These are phyloP conservation scores for Drosophila eohydei DNA, from an alignment of 2,888 invertebrate species.

Conservation along the genomic window DNA sequence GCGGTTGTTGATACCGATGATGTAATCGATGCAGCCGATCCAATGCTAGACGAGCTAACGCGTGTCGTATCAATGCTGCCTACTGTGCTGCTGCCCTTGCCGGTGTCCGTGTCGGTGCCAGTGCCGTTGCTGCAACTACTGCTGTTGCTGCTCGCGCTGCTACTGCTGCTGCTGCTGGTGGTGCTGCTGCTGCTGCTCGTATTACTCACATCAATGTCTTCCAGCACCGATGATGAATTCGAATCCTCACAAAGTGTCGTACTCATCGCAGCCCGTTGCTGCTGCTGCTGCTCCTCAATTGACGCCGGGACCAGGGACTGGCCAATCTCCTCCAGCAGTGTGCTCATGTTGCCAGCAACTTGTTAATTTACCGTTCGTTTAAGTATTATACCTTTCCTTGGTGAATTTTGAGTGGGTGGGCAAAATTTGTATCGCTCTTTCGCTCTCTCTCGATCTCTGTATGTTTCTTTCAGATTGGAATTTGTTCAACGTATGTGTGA, in stretches of 20 bases:
- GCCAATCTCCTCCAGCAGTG: slow-evolving; percentile 53
- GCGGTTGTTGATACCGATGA: slow-evolving; percentile 54
- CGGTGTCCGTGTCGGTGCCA: slow-evolving; percentile 68
- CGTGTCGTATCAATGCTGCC: slow-evolving; percentile 64
- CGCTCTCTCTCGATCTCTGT: background rate
- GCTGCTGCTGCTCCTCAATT: slow-evolving; percentile 36
- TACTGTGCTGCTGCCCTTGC: slow-evolving; percentile 63
- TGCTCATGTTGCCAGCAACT: slow-evolving; percentile 45
- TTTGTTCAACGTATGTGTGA: background rate
- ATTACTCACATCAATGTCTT: slow-evolving; percentile 64
- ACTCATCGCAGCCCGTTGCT: slow-evolving; percentile 20
- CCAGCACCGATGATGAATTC: slow-evolving; percentile 49
- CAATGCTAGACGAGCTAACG: slow-evolving; percentile 65
- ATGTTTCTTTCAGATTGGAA: background rate
- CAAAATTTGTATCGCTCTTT: slow-evolving; percentile 6
- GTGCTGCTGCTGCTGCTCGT: slow-evolving; percentile 63
- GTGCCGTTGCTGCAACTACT: slow-evolving; percentile 56
- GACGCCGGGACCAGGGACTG: slow-evolving; percentile 38
- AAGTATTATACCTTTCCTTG: slow-evolving; percentile 5
- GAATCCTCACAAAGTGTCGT: slow-evolving; percentile 60
- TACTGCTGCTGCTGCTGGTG: slow-evolving; percentile 42
- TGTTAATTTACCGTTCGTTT: slow-evolving; percentile 6
- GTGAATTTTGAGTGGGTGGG: slow-evolving; percentile 18
- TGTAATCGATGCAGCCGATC: slow-evolving; percentile 59
- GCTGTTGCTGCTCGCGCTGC: slow-evolving; percentile 37